phyloP scores from a whole-genome alignment of 2,797 vertebrate species.

The Australoheros facetus region DNA sequence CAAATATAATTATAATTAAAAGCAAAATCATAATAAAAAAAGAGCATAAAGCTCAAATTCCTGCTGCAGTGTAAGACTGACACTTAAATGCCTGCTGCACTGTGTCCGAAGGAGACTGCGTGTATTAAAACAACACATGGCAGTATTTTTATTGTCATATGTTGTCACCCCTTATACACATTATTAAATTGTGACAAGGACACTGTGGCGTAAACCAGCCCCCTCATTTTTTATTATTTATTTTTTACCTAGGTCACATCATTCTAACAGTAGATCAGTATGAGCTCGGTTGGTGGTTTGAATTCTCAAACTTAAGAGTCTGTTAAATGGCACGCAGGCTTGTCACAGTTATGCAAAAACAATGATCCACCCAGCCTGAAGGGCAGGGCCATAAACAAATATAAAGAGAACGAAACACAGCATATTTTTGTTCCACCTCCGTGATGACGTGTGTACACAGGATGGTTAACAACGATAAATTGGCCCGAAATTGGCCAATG shows the following conservation, averaged over 20 bases:
- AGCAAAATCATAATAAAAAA: neutral
- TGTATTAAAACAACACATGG: constrained; percentile 29
- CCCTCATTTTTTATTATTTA: neutral
- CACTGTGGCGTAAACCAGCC: constrained; percentile 16
- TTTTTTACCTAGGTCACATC: constrained; percentile 45
- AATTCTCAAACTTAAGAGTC: constrained; percentile 40
- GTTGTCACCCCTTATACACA: constrained; percentile 29
- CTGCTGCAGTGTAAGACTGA: neutral
- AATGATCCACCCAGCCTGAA: constrained; percentile 60
- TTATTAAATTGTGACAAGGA: constrained; percentile 30
- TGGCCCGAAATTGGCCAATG: constrained; percentile 65
- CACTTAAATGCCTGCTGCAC: constrained; percentile 4
- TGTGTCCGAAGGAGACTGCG: constrained; percentile 9
- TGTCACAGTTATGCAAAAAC: constrained; percentile 57
- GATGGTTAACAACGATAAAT: constrained; percentile 71
- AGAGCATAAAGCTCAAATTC: neutral
- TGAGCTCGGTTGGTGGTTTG: constrained; percentile 39
- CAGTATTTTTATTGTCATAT: constrained; percentile 14
- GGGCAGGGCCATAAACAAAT: constrained; percentile 40
- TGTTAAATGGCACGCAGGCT: constrained; percentile 53
- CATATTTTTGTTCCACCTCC: constrained; percentile 50
- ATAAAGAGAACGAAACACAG: neutral
- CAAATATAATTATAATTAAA: neutral
- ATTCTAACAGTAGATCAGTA: constrained; percentile 11
- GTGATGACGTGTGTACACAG: constrained; percentile 40